These are phyloP conservation scores for Cosmorhoe ocellata DNA, from an alignment of 2,888 invertebrate genomes.

Conservation along the genomic window DNA sequence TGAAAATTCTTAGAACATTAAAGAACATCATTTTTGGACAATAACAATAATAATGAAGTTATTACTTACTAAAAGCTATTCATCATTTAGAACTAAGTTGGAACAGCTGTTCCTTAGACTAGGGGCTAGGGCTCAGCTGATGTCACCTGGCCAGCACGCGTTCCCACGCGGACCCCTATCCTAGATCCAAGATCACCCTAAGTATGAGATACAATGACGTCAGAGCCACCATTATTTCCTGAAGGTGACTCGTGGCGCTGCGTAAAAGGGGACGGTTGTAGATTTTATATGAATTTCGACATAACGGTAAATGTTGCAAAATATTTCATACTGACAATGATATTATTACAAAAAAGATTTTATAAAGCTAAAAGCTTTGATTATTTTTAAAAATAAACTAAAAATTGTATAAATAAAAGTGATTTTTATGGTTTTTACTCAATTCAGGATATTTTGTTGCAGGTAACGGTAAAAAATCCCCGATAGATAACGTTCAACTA, in stretches of 20 bases:
- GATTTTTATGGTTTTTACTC: no score
- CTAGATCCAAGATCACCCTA: slow-evolving; percentile 43
- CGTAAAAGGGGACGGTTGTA: slow-evolving; percentile 4
- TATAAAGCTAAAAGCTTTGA: no score
- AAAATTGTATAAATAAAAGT: no score
- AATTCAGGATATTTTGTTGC: no score
- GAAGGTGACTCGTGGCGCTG: slow-evolving; percentile 59
- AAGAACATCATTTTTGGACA: no score
- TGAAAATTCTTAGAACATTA: no score
- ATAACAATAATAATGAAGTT: slow-evolving; percentile 1
- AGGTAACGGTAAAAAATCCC: slow-evolving; percentile 1
- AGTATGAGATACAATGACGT: slow-evolving; percentile 51
- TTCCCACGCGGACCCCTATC: slow-evolving; percentile 73
- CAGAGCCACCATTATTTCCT: slow-evolving; percentile 44
- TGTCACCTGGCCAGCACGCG: slow-evolving; percentile 71
- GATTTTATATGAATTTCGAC: slow-evolving; percentile 1
- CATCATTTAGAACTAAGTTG: slow-evolving; percentile 27
- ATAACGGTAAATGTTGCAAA: slow-evolving; percentile 14
- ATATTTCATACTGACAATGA: slow-evolving; percentile 3
- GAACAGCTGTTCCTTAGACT: slow-evolving; percentile 58
- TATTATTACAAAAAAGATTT: no score
- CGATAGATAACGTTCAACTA: slow-evolving; percentile 16
- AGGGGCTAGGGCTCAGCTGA: slow-evolving; percentile 51
- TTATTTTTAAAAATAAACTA: no score
- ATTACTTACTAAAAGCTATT: neutral